Evolutionary conservation across 2,797 vertebrate species (phyloP).

Genomic region (Pseudomugil gertrudae): DNA sequence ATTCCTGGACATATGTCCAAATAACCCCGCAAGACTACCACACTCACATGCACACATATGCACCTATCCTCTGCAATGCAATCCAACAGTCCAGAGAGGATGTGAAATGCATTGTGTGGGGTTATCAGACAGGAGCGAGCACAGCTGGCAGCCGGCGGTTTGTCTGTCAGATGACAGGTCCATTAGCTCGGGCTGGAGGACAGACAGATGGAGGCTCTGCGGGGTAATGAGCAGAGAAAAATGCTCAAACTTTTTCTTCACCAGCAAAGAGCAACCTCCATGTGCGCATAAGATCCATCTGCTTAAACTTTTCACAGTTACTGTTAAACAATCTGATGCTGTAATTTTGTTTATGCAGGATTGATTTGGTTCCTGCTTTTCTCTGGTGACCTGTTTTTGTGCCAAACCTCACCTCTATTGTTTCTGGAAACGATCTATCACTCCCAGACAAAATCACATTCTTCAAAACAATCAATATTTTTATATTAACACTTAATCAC

Average conservation of each 20-base stretch:
- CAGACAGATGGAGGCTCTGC: slow-evolving; percentile 71
- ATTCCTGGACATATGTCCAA: slow-evolving; percentile 53
- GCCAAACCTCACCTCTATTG: slow-evolving; percentile 1
- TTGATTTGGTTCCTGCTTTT: not conserved
- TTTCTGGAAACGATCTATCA: not conserved
- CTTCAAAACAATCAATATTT: not conserved
- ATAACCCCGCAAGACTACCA: slow-evolving; percentile 57
- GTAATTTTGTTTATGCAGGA: slow-evolving; percentile 11
- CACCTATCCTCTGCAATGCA: slow-evolving; percentile 23
- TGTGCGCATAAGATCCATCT: slow-evolving; percentile 53
- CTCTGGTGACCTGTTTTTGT: not conserved
- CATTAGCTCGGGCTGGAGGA: slow-evolving; percentile 65
- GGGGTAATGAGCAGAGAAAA: slow-evolving; percentile 67
- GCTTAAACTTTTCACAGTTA: slow-evolving; percentile 51
- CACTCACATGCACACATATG: not conserved
- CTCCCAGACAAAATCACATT: not conserved
- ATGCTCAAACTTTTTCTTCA: slow-evolving; percentile 29
- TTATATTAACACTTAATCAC: not conserved
- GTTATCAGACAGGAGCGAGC: slow-evolving; percentile 61
- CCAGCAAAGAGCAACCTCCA: slow-evolving; percentile 26
- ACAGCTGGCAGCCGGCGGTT: slow-evolving; percentile 72
- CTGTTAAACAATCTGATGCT: slow-evolving; percentile 28
- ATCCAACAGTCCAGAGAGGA: slow-evolving; percentile 32
- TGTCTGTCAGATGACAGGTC: slow-evolving; percentile 67
- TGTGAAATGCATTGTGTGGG: slow-evolving; percentile 32